These are phyloP conservation scores for Meles meles DNA, from an alignment of 2,113 vertebrate genomes.

Conservation along the genomic window DNA sequence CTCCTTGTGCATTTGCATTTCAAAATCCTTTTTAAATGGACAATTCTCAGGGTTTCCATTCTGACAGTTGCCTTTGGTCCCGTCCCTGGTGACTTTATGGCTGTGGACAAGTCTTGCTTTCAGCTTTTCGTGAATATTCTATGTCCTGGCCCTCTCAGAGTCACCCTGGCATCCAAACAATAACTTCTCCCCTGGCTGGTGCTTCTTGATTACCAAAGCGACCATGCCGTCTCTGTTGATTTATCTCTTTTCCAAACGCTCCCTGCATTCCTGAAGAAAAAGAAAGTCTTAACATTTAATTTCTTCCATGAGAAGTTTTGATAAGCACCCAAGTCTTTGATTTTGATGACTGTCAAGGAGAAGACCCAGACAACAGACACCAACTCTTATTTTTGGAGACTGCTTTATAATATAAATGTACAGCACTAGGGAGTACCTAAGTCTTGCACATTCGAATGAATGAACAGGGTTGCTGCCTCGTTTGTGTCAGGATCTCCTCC, in stretches of 20 bases:
- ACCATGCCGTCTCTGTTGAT: background rate
- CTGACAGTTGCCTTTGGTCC: slow-evolving; percentile 73
- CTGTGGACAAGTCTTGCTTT: slow-evolving; percentile 65
- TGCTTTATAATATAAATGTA: background rate
- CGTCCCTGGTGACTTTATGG: slow-evolving; percentile 59
- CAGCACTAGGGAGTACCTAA: background rate
- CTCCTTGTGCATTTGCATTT: slow-evolving; percentile 65
- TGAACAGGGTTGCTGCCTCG: slow-evolving; percentile 26
- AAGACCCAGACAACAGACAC: slow-evolving; percentile 4
- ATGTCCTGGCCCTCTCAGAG: slow-evolving; percentile 39
- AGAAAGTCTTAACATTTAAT: slow-evolving; percentile 17
- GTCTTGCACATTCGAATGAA: background rate
- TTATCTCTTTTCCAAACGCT: background rate
- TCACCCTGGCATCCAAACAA: slow-evolving; percentile 16
- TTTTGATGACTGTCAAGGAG: slow-evolving; percentile 38
- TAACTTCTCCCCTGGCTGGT: background rate
- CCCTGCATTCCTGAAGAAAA: background rate
- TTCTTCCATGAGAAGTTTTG: slow-evolving; percentile 47
- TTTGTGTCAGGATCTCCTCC: slow-evolving; percentile 38
- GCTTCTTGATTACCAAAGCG: background rate
- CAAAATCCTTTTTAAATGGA: slow-evolving; percentile 74
- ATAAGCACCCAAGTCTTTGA: slow-evolving; percentile 11
- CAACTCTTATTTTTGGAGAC: slow-evolving; percentile 45
- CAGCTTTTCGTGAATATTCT: slow-evolving; percentile 32
- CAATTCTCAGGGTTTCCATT: slow-evolving; percentile 68